These are phyloP conservation scores for Xanthia togata DNA, from an alignment of 2,888 invertebrate species.

Conservation along the genomic window DNA sequence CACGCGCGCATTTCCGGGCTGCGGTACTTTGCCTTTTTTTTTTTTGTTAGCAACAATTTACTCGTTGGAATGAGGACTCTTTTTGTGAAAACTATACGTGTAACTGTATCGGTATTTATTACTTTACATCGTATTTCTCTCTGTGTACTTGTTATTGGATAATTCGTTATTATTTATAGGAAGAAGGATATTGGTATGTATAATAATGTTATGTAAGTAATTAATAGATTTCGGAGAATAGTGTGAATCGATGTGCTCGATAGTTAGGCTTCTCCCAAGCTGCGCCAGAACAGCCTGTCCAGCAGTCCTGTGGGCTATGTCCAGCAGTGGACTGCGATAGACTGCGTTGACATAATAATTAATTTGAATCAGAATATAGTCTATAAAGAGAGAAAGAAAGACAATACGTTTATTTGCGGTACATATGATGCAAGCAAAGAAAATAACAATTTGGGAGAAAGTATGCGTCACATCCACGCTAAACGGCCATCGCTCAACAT, in stretches of 20 bases:
- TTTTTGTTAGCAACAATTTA: constrained; percentile 49
- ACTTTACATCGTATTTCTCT: constrained; percentile 27
- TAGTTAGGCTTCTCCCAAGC: too few relatives aligned
- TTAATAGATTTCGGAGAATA: background rate
- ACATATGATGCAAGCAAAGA: too few relatives aligned
- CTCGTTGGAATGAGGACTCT: constrained; percentile 54
- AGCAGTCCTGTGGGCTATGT: too few relatives aligned
- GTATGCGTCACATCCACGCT: too few relatives aligned
- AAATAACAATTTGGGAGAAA: too few relatives aligned
- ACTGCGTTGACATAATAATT: too few relatives aligned
- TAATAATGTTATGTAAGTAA: background rate
- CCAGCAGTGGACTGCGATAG: too few relatives aligned
- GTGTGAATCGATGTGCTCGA: background rate
- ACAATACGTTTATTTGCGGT: too few relatives aligned
- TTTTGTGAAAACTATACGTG: constrained; percentile 51
- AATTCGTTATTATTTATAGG: background rate
- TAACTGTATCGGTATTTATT: constrained; percentile 50
- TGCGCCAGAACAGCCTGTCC: too few relatives aligned
- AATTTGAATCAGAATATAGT: too few relatives aligned
- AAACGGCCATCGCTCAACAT: too few relatives aligned
- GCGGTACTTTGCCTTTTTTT: constrained; percentile 35
- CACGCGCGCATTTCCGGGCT: constrained; percentile 57
- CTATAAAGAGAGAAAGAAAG: too few relatives aligned
- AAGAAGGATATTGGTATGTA: background rate
- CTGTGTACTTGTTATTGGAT: constrained; percentile 10